A percentile compares a stretch with the other conserved stretches of the same genome.
Conservation (phyloP, 2,888 invertebrate genomes). For the Xylota sylvarum region DNA sequence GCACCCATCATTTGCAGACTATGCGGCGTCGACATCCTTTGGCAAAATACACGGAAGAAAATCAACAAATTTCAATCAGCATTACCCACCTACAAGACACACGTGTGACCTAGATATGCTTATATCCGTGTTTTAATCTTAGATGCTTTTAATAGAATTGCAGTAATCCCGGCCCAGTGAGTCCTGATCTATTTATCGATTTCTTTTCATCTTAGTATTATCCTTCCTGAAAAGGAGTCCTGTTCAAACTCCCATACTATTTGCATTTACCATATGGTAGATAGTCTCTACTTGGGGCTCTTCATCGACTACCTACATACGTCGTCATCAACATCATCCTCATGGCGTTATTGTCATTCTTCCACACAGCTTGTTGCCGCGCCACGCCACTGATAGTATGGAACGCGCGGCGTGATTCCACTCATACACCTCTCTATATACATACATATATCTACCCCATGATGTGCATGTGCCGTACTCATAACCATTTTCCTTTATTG, state of each 20-base stretch:
- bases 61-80: background rate
- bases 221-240: conserved; percentile 6
- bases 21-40: too few species aligned
- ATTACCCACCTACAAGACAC: background rate
- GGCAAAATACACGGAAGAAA: background rate
- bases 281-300: conserved; percentile 9
- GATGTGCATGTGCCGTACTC: conserved; percentile 66
- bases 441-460: background rate
- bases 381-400: background rate
- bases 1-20: too few species aligned
- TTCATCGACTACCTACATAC: conserved; percentile 18
- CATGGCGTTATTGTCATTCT: conserved; percentile 37
- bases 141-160: conserved; percentile 43
- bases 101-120: conserved; percentile 19
- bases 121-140: conserved; percentile 19
- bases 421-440: background rate
- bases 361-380: conserved; percentile 31
- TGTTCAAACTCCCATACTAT: conserved; percentile 47
- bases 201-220: conserved; percentile 24
- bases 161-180: conserved; percentile 8
- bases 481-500: conserved; percentile 77
- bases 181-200: conserved; percentile 18
- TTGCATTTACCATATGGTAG: conserved; percentile 58
- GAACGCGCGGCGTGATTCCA: conserved; percentile 9
- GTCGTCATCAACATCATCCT: conserved; percentile 21